Evolutionary conservation across 2,113 vertebrate species (phyloP), one percentile per base, ranked within the genome.

Genomic region (Oncorhynchus gorbuscha): DNA sequence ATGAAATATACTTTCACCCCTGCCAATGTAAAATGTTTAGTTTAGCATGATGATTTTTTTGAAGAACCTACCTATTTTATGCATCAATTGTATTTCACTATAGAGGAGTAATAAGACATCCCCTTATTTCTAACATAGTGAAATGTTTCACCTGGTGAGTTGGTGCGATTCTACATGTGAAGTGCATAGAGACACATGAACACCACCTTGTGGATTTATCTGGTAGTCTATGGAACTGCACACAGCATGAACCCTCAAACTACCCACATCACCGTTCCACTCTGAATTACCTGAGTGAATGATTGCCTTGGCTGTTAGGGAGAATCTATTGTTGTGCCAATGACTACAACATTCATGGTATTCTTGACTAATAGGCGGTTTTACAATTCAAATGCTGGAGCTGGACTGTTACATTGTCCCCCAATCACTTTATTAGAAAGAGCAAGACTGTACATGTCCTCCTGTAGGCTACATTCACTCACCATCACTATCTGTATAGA

Each of bases 341-440:
- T 51, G 69, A 30, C n/a, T 45, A 66, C 8, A 12, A 16, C 5
- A 39, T 74, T 81, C 45, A 61, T 5, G 8, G 9, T 3, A 45
- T 45, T 45, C 39, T 45, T 45, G 2, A 45, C 39, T 45, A 11
- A 45, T 12, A 12, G 4, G 16, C 24, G 20, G 20, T 48, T 76
- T 86, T 74, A 32, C 80, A 75, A 81, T 83, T 84, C 80, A 87
- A 86, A 88, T 39, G 51, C 51, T 18, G 51, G 51, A 55, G 51
- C 51, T 16, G 51, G 51, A 55, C 12, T 55, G 51, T 18, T 55
- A 55, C 51, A 55, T 55, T 55, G 12, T 16, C 51, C 51, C 51
- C 9, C 51, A 55, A 55, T 55, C 51, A 45, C 39, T 45, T 45
- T 45, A 12, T 11, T 11, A 12, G 39, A 45, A 45, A 3, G 39